A percentile compares a stretch with the other conserved stretches of the same genome.
Conservation (phyloP, 1,140 invertebrate genomes). For the Cydia fagiglandana region DNA sequence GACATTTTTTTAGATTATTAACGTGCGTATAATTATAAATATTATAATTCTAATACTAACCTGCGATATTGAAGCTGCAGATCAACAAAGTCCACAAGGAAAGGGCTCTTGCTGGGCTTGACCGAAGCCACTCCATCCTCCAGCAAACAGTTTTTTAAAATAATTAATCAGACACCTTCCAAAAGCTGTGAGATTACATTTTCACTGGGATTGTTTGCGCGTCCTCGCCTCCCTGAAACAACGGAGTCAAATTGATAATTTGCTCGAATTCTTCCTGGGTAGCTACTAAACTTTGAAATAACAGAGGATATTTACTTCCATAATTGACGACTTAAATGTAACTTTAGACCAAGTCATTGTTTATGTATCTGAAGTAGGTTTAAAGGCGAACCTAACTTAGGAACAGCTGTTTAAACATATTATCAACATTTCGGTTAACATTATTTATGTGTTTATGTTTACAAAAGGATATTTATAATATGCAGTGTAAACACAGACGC, state of each 20-base stretch:
- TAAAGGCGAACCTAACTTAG: not conserved
- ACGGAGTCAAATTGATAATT: slow-evolving; percentile 39
- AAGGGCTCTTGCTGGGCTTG: slow-evolving; percentile 49
- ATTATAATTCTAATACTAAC: slow-evolving; percentile 40
- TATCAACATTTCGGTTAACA: no score
- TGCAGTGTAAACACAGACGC: no score
- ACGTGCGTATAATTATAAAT: no score
- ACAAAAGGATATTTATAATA: no score
- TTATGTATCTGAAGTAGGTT: not conserved
- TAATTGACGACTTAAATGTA: slow-evolving; percentile 5
- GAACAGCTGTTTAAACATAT: no score
- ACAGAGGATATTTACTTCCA: slow-evolving; percentile 17
- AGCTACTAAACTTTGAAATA: not conserved
- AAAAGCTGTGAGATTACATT: slow-evolving; percentile 37
- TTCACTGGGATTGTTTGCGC: slow-evolving; percentile 35
- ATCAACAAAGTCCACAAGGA: slow-evolving; percentile 62
- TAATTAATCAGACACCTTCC: slow-evolving; percentile 34
- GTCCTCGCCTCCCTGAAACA: slow-evolving; percentile 37
- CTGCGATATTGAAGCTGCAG: slow-evolving; percentile 63
- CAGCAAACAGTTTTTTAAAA: slow-evolving; percentile 40
- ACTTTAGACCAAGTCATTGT: not conserved
- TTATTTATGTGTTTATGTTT: not conserved
- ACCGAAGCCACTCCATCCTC: slow-evolving; percentile 54
- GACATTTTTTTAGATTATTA: no score
- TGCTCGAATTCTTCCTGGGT: slow-evolving; percentile 28